Evolutionary conservation across 2,797 vertebrate species (phyloP).

Genomic region (Falco novaeseelandiae): DNA sequence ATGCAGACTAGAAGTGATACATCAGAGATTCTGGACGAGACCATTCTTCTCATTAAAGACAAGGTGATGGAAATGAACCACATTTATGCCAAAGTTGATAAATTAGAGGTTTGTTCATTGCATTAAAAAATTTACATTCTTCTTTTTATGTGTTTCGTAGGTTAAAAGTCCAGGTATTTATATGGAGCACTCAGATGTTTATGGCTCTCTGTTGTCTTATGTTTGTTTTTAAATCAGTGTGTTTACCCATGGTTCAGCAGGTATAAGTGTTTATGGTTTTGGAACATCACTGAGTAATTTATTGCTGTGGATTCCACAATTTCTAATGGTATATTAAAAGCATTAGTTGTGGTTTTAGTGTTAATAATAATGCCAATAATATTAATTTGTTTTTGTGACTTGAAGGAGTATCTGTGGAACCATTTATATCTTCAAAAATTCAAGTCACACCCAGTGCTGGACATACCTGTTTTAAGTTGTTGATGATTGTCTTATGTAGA

Average conservation of each 20-base stretch:
- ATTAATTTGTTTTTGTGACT: not conserved
- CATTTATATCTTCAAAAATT: not conserved
- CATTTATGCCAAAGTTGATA: slow-evolving; percentile 64
- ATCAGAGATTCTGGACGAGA: slow-evolving; percentile 59
- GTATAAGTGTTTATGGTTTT: not conserved
- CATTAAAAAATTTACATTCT: not conserved
- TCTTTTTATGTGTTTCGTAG: not conserved
- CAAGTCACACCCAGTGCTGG: not conserved
- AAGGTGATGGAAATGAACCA: slow-evolving; percentile 60
- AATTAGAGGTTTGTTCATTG: slow-evolving; percentile 66
- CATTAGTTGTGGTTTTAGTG: not conserved
- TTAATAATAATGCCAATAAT: not conserved
- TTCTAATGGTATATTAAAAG: not conserved
- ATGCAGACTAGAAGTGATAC: slow-evolving; percentile 69
- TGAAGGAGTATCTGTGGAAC: not conserved
- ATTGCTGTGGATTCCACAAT: not conserved
- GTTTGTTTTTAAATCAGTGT: not conserved
- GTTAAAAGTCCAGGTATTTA: not conserved
- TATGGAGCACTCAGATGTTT: not conserved
- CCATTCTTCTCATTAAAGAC: slow-evolving; percentile 50
- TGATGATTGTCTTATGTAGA: not conserved
- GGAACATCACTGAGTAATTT: not conserved
- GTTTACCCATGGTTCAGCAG: not conserved
- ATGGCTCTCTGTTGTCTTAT: not conserved
- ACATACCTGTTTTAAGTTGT: not conserved